Percentiles rank a stretch among this genome's conserved stretches.
Evolutionary conservation across 2,113 vertebrate species (phyloP).

Genomic region (Cochlearius cochlearius): DNA sequence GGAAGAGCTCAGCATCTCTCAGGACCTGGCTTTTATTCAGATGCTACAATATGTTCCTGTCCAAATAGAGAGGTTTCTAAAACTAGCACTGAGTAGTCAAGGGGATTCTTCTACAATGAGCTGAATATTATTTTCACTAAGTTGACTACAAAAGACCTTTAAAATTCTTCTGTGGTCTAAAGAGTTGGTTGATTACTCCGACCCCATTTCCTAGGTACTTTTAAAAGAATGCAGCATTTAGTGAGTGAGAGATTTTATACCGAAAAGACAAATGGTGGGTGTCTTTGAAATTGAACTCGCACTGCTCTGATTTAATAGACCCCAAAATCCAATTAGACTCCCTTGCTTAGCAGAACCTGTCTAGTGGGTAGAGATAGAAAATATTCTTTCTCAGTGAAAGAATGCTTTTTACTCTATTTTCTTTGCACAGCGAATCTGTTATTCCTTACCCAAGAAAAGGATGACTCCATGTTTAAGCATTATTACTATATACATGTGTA

Average conservation of each 20-base stretch:
- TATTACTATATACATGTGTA: not conserved
- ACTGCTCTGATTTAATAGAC: conserved; percentile 55
- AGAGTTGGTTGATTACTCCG: conserved; percentile 27
- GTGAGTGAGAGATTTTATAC: not conserved
- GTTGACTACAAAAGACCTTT: conserved; percentile 40
- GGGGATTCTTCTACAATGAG: not conserved
- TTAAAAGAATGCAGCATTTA: conserved; percentile 13
- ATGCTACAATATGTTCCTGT: not conserved
- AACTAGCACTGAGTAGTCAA: conserved; percentile 2
- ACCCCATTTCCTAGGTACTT: conserved; percentile 35
- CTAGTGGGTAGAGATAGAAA: not conserved
- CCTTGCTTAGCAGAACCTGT: conserved; percentile 56
- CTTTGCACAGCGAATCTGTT: conserved; percentile 11
- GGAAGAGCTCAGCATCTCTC: not conserved
- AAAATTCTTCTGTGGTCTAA: conserved; percentile 21
- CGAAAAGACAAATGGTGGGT: not conserved
- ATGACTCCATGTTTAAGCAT: not conserved
- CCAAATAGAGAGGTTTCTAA: conserved; percentile 19
- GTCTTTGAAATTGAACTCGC: conserved; percentile 13
- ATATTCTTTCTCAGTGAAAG: not conserved
- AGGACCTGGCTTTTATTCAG: conserved; percentile 9
- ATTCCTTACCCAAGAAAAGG: conserved; percentile 31
- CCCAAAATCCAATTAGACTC: conserved; percentile 39
- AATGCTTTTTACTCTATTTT: conserved; percentile 36
- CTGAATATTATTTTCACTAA: conserved; percentile 21